Evolutionary conservation across 2,113 vertebrate genomes (phyloP), one percentile per base, ranked within the genome.

Genomic region (Balaenoptera acutorostrata): DNA sequence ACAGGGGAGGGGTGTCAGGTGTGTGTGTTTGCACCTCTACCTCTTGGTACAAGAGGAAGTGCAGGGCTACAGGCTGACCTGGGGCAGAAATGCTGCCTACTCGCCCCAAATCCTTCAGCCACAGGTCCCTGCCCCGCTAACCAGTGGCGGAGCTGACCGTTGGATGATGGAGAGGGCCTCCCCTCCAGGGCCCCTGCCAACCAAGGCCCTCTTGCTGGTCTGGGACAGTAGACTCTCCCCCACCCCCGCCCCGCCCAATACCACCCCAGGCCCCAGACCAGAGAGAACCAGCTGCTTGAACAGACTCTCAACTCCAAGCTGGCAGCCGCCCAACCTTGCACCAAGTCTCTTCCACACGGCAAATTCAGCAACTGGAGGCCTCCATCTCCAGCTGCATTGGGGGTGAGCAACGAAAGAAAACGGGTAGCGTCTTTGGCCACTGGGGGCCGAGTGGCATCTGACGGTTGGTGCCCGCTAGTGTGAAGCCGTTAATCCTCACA

Each of bases 301-400:
- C 81, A 94, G 69, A 68, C 63, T 88, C 57, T 57, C 71, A 83
- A 95, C 85, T 96, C 93, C 36, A 74, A 66, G 36, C 83, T 95
- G 98, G 98, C 96, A 72, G 39, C 23, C 11, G 41, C 80, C 89
- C 97, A 93, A 2, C 96, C 93, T 85, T 96, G 95, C 97, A 83
- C 95, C 96, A 97, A 95, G 91, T 20, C 68, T 61, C 92, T 89
- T 63, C 74, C 89, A 44, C 81, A 69, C 41, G 27, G 95, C n/a
- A 44, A 80, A 69, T n/a, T 52, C 93, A 74, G 71, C 90, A 57
- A 23, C 66, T 23, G 75, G 61, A 77, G 90, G 44, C 74, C 59
- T 64, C 57, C 55, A 33, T 21, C 39, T 89, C 92, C 59, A 5
- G 23, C 2, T 68, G 83, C 72, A 29, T 82, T 69, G 46, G 80